These are phyloP conservation scores for Ammospiza caudacuta DNA, from an alignment of 2,113 vertebrate species.

Conservation along the genomic window DNA sequence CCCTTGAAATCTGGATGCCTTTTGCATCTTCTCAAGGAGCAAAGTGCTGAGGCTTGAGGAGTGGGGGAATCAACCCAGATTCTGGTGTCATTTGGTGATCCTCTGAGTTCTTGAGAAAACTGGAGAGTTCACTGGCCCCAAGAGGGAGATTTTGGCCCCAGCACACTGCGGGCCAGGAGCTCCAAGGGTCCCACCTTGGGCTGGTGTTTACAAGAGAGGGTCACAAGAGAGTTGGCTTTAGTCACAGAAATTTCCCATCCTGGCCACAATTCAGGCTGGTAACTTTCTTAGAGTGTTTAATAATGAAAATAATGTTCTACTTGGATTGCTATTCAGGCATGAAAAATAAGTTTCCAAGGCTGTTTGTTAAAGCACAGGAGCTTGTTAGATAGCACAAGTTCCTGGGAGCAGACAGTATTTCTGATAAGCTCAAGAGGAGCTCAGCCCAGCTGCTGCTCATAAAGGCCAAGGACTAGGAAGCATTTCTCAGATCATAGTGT, in stretches of 20 bases:
- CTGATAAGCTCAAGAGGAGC: background rate
- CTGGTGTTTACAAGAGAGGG: background rate
- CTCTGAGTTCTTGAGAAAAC: background rate
- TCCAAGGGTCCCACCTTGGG: background rate
- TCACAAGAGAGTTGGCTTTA: background rate
- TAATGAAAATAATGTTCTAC: background rate
- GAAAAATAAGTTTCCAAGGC: background rate
- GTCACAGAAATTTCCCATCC: background rate
- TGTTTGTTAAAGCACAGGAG: background rate
- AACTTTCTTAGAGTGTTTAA: background rate
- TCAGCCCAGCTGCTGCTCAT: background rate
- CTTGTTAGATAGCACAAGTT: background rate
- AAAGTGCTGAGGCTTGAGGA: background rate
- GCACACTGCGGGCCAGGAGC: fast-evolving
- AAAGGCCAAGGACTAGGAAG: background rate
- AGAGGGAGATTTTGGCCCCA: background rate
- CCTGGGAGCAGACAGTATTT: background rate
- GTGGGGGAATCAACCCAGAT: background rate
- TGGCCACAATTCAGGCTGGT: background rate
- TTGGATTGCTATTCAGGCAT: background rate
- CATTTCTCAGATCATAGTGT: background rate
- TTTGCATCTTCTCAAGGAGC: background rate
- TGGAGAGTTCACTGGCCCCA: fast-evolving
- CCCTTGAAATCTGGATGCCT: background rate
- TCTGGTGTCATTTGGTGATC: fast-evolving